phyloP scores from a whole-genome alignment of 1,140 invertebrate species.

The Anastatus disparis region DNA sequence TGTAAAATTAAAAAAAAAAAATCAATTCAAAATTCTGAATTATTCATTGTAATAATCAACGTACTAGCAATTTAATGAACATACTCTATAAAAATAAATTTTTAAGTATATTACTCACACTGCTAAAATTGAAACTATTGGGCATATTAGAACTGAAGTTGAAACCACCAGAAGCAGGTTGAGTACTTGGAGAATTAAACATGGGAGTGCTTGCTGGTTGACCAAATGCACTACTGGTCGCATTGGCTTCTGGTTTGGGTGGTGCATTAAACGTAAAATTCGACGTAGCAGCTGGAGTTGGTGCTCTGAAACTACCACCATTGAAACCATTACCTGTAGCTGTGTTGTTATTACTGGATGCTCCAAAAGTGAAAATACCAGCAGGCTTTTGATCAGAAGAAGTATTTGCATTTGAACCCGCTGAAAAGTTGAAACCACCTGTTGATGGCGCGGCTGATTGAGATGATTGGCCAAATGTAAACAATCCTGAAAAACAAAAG shows the following conservation, averaged over 20 bases:
- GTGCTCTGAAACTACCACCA: slow-evolving; percentile 36
- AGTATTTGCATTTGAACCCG: slow-evolving; percentile 1
- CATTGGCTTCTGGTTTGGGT: slow-evolving; percentile 47
- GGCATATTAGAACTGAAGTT: slow-evolving; percentile 46
- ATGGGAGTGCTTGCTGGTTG: slow-evolving; percentile 48
- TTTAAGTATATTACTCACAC: slow-evolving; percentile 42
- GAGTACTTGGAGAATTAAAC: slow-evolving; percentile 52
- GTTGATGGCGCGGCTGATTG: slow-evolving; percentile 3
- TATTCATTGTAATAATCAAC: background rate
- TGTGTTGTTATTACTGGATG: slow-evolving; percentile 25
- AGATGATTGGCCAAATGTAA: slow-evolving; percentile 32
- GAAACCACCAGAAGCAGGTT: slow-evolving; percentile 48
- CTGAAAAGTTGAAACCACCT: slow-evolving; percentile 29
- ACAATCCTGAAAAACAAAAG: background rate
- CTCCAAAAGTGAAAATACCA: slow-evolving; percentile 50
- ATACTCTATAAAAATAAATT: too few relatives aligned
- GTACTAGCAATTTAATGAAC: background rate
- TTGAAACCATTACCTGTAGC: slow-evolving; percentile 44
- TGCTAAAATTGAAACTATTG: slow-evolving; percentile 32
- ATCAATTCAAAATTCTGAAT: background rate
- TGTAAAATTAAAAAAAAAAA: slow-evolving; percentile 1
- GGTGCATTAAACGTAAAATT: slow-evolving; percentile 55
- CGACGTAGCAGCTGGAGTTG: slow-evolving; percentile 29
- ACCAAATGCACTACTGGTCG: slow-evolving; percentile 46
- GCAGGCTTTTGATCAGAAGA: slow-evolving; percentile 1